Evolutionary conservation across 2,888 invertebrate genomes (phyloP).

Genomic region (Eristalis intricaria): DNA sequence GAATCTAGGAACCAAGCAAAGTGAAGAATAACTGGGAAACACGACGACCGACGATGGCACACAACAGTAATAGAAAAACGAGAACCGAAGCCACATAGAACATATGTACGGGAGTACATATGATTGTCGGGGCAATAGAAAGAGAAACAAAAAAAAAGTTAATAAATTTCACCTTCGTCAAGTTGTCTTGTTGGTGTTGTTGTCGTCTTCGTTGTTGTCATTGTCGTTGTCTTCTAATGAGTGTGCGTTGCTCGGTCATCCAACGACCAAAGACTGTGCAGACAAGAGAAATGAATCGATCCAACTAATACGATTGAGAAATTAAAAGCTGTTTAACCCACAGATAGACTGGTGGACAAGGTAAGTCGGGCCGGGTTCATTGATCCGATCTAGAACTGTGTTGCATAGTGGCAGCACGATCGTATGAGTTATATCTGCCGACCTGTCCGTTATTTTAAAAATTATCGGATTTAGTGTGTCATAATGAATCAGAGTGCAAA

Average conservation of each 20-base stretch:
- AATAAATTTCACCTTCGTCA: slow-evolving; percentile 71
- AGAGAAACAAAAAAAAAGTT: slow-evolving; percentile 50
- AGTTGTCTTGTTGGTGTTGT: slow-evolving; percentile 52
- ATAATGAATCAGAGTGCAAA: slow-evolving; percentile 47
- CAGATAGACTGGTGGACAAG: background rate
- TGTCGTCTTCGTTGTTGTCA: slow-evolving; percentile 12
- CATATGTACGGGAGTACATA: slow-evolving; percentile 1
- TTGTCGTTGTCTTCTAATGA: slow-evolving; percentile 38
- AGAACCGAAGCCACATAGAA: slow-evolving; percentile 9
- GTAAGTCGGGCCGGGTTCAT: slow-evolving; percentile 36
- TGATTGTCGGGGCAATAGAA: slow-evolving; percentile 20
- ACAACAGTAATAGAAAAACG: slow-evolving; percentile 51
- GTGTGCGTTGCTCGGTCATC: slow-evolving; percentile 31
- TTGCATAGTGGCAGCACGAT: slow-evolving; percentile 17
- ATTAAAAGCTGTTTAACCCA: slow-evolving; percentile 56
- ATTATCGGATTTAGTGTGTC: slow-evolving; percentile 35
- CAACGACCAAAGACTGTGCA: slow-evolving; percentile 21
- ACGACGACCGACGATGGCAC: slow-evolving; percentile 11
- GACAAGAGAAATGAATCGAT: slow-evolving; percentile 57
- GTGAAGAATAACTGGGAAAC: slow-evolving; percentile 55
- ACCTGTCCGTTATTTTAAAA: slow-evolving; percentile 41
- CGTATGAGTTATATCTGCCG: slow-evolving; percentile 21
- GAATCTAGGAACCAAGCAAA: slow-evolving; percentile 42
- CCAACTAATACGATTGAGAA: slow-evolving; percentile 54
- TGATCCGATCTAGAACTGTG: slow-evolving; percentile 56